These are phyloP conservation scores for Novumbra hubbsi DNA, from an alignment of 2,797 vertebrate genomes.

Conservation along the genomic window DNA sequence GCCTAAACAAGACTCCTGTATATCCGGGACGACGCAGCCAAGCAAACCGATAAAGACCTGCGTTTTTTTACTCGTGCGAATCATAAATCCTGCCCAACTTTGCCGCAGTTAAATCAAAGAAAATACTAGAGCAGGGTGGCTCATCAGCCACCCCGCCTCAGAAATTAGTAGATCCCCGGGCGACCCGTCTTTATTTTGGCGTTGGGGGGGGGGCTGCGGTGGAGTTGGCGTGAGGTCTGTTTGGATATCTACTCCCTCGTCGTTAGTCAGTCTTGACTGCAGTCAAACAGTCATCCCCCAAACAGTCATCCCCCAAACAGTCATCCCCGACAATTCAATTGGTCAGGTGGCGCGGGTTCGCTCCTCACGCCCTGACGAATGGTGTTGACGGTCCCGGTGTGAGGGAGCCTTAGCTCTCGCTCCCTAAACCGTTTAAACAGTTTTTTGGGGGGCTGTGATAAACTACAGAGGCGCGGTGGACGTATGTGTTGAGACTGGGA, in stretches of 20 bases:
- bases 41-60: conserved; percentile 50
- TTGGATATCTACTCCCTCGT: conserved; percentile 43
- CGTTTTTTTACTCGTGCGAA: neutral
- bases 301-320: conserved; percentile 28
- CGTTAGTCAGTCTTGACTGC: conserved; percentile 46
- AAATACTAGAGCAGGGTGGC: conserved; percentile 34
- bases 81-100: conserved; percentile 38
- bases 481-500: neutral
- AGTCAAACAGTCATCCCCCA: conserved; percentile 30
- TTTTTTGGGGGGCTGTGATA: conserved; percentile 2
- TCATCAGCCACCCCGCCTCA: conserved; percentile 15
- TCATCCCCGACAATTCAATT: conserved; percentile 39
- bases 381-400: conserved; percentile 17
- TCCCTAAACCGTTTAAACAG: neutral
- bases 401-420: conserved; percentile 16
- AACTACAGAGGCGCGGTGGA: neutral
- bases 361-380: conserved; percentile 34
- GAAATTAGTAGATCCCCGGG: conserved; percentile 31
- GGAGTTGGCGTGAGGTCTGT: conserved; percentile 6
- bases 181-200: conserved; percentile 21
- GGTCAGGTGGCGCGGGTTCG: conserved; percentile 36
- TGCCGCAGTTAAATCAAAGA: conserved; percentile 54
- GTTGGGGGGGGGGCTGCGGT: neutral
- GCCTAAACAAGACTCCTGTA: conserved; percentile 29
- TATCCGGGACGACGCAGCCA: conserved; percentile 45